phyloP scores from a whole-genome alignment of 2,113 vertebrate species.

The Ophiodon elongatus region DNA sequence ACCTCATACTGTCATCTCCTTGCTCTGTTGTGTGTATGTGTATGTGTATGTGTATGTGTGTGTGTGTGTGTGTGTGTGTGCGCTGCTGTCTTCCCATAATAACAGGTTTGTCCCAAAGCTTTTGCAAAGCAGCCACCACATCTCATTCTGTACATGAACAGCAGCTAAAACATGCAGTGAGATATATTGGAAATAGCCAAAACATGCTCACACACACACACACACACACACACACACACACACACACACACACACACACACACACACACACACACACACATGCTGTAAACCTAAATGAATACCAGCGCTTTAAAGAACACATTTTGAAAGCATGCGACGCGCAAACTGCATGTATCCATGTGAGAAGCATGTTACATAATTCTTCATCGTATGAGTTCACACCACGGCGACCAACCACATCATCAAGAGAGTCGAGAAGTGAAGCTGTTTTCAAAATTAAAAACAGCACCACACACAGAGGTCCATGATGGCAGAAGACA shows the following conservation, averaged over 20 bases:
- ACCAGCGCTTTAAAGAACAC: background rate
- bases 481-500: constrained; percentile 54
- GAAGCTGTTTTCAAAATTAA: constrained; percentile 21
- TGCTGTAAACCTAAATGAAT: constrained; percentile 7
- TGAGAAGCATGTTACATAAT: constrained; percentile 49
- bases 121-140: constrained; percentile 43
- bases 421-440: constrained; percentile 1
- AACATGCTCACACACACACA: constrained; percentile 41
- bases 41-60: background rate
- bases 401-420: constrained; percentile 36
- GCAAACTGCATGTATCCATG: constrained; percentile 39
- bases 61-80: background rate
- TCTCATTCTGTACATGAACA: constrained; percentile 50
- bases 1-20: constrained; percentile 63
- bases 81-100: constrained; percentile 23
- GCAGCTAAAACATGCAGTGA: constrained; percentile 74
- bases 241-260: constrained; percentile 36
- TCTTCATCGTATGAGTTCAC: constrained; percentile 14
- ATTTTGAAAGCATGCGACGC: constrained; percentile 45
- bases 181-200: constrained; percentile 14
- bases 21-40: constrained; percentile 6
- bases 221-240: constrained; percentile 49
- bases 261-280: constrained; percentile 30
- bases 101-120: constrained; percentile 31
- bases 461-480: constrained; percentile 61